phyloP scores from a whole-genome alignment of 2,113 vertebrate species.

The Nibea albiflora region DNA sequence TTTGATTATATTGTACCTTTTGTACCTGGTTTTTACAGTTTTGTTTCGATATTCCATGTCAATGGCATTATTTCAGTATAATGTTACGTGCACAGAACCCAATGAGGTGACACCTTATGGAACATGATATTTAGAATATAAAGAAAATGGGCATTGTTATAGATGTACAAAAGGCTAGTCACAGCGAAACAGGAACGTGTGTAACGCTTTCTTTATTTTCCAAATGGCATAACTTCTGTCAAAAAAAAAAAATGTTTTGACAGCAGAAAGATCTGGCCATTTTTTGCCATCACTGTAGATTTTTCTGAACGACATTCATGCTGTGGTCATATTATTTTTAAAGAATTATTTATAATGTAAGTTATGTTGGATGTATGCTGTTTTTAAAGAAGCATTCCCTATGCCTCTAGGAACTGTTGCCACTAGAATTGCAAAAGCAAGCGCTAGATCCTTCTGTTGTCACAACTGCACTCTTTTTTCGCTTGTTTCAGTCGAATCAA shows the following conservation, averaged over 20 bases:
- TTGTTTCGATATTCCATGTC: slow-evolving; percentile 84
- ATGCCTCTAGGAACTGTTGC: slow-evolving; percentile 80
- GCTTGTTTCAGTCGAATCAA: slow-evolving; percentile 34
- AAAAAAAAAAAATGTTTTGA: slow-evolving; percentile 55
- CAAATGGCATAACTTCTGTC: slow-evolving; percentile 69
- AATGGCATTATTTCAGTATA: slow-evolving; percentile 87
- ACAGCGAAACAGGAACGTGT: slow-evolving; percentile 62
- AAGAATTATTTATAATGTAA: slow-evolving; percentile 87
- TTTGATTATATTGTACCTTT: slow-evolving; percentile 88
- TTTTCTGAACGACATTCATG: slow-evolving; percentile 76
- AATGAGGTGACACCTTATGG: slow-evolving; percentile 63
- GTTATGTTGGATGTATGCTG: slow-evolving; percentile 85
- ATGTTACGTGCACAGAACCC: slow-evolving; percentile 71
- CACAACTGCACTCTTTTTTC: slow-evolving; percentile 31
- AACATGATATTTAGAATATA: slow-evolving; percentile 69
- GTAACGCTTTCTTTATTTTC: slow-evolving; percentile 63
- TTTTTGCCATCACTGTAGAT: slow-evolving; percentile 78
- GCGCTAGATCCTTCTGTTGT: slow-evolving; percentile 68
- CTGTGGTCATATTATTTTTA: slow-evolving; percentile 83
- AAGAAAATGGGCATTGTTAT: slow-evolving; percentile 75
- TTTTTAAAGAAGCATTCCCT: slow-evolving; percentile 85
- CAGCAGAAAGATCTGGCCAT: slow-evolving; percentile 74
- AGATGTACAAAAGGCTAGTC: slow-evolving; percentile 62
- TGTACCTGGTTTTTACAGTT: slow-evolving; percentile 85
- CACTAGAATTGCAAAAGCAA: slow-evolving; percentile 77